phyloP scores from a whole-genome alignment of 1,140 invertebrate genomes.

The Scaptodrosophila lebanonensis region DNA sequence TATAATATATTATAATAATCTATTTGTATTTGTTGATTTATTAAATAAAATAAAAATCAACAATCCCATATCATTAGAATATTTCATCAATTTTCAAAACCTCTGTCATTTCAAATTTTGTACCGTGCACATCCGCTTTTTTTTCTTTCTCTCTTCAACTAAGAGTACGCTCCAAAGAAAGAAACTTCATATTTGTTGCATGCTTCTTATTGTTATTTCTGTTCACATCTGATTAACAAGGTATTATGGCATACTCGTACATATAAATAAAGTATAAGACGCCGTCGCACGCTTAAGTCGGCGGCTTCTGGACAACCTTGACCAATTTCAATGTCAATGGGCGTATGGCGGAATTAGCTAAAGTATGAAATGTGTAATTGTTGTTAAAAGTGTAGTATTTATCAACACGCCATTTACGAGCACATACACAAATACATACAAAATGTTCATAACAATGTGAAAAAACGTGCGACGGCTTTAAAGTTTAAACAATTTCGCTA shows the following conservation, averaged over 20 bases:
- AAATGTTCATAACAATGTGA: too few relatives aligned
- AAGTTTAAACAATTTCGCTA: slow-evolving; percentile 27
- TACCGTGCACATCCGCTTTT: slow-evolving; percentile 22
- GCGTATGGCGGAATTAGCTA: slow-evolving; percentile 11
- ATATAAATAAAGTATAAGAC: too few relatives aligned
- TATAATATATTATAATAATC: too few relatives aligned
- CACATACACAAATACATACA: slow-evolving; percentile 11
- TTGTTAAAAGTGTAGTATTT: too few relatives aligned
- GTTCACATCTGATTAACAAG: slow-evolving; percentile 44
- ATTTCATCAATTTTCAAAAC: too few relatives aligned
- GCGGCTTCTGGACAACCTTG: slow-evolving; percentile 34
- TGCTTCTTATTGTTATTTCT: slow-evolving; percentile 1
- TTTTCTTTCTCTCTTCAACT: slow-evolving; percentile 23
- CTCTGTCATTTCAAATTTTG: too few relatives aligned
- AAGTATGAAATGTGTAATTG: slow-evolving; percentile 10
- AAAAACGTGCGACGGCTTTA: slow-evolving; percentile 20
- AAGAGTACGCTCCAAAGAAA: too few relatives aligned
- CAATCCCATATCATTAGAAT: too few relatives aligned
- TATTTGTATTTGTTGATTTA: too few relatives aligned
- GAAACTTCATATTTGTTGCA: slow-evolving; percentile 7
- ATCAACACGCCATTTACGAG: too few relatives aligned
- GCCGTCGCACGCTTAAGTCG: slow-evolving; percentile 34
- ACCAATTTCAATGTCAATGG: slow-evolving; percentile 35
- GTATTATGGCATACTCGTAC: too few relatives aligned
- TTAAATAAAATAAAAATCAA: too few relatives aligned